Evolutionary conservation across 1,140 invertebrate species (phyloP).

Genomic region (Drosophila littoralis): DNA sequence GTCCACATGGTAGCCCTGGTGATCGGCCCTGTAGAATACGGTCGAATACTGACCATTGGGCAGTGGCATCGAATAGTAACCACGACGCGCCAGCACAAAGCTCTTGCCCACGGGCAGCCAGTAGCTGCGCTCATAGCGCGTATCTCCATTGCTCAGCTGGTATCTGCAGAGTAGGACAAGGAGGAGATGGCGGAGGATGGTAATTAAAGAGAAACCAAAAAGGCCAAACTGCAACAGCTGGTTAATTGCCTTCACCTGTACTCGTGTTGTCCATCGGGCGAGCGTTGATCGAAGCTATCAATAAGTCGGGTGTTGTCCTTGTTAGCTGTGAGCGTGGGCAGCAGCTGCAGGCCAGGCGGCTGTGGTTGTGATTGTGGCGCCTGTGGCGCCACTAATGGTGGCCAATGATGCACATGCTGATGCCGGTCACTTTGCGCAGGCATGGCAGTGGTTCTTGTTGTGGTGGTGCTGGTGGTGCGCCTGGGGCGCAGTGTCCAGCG

Average conservation of each 20-base stretch:
- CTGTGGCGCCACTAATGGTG: no score
- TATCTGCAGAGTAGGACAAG: conserved; percentile 40
- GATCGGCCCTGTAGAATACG: conserved; percentile 72
- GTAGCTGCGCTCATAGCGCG: conserved; percentile 76
- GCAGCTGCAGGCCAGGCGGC: not conserved
- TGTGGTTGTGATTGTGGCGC: not conserved
- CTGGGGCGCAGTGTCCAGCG: conserved; percentile 40
- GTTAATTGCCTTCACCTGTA: conserved; percentile 52
- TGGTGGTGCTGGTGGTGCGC: conserved; percentile 42
- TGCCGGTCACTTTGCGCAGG: no score
- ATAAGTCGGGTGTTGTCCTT: conserved; percentile 28
- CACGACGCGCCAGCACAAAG: conserved; percentile 62
- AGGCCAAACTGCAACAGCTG: not conserved
- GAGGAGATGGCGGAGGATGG: not conserved
- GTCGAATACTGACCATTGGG: conserved; percentile 60
- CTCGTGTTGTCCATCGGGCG: conserved; percentile 63
- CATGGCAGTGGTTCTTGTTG: no score
- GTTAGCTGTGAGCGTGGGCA: not conserved
- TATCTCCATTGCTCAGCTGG: conserved; percentile 70
- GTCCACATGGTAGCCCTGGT: conserved; percentile 74
- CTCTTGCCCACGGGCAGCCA: conserved; percentile 68
- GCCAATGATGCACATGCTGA: no score
- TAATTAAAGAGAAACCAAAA: not conserved
- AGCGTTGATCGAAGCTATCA: conserved; percentile 62
- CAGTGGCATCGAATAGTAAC: conserved; percentile 72